Percentiles rank a stretch among this genome's conserved stretches.
These are phyloP conservation scores for Amblyraja radiata DNA, from an alignment of 2,797 vertebrate species.

Conservation along the genomic window DNA sequence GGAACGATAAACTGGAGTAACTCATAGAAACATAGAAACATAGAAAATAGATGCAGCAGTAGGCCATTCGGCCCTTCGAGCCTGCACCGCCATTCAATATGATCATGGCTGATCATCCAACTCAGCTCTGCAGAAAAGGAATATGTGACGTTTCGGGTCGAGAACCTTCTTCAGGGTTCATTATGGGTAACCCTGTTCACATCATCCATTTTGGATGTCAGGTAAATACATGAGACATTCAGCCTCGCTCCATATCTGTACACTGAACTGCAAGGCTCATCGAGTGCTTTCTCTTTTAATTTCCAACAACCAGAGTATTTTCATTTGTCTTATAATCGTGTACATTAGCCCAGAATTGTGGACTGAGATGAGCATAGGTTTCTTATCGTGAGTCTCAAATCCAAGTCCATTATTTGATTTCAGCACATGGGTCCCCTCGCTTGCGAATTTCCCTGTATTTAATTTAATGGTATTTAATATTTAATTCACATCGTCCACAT, in stretches of 20 bases:
- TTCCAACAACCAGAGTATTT: background rate
- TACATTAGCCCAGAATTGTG: too few relatives aligned
- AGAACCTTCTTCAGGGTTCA: background rate
- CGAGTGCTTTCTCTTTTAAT: background rate
- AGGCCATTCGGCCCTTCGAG: too few relatives aligned
- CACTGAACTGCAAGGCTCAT: background rate
- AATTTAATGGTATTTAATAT: background rate
- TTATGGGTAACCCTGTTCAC: background rate
- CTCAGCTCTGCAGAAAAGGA: too few relatives aligned
- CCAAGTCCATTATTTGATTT: too few relatives aligned
- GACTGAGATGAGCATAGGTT: too few relatives aligned
- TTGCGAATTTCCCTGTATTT: background rate
- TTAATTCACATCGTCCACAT: background rate
- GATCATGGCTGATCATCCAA: too few relatives aligned
- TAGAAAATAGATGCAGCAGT: too few relatives aligned
- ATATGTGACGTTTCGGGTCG: too few relatives aligned
- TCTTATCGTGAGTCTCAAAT: too few relatives aligned
- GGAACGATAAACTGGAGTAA: too few relatives aligned
- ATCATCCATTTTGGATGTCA: background rate
- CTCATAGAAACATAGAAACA: too few relatives aligned
- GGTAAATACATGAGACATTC: background rate
- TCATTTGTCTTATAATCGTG: background rate
- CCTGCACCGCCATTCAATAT: too few relatives aligned
- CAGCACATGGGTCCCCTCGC: background rate
- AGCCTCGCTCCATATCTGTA: background rate